Base-by-base conservation (phyloP, 2,888 invertebrate species). In the Chironomus riparius region DNA sequence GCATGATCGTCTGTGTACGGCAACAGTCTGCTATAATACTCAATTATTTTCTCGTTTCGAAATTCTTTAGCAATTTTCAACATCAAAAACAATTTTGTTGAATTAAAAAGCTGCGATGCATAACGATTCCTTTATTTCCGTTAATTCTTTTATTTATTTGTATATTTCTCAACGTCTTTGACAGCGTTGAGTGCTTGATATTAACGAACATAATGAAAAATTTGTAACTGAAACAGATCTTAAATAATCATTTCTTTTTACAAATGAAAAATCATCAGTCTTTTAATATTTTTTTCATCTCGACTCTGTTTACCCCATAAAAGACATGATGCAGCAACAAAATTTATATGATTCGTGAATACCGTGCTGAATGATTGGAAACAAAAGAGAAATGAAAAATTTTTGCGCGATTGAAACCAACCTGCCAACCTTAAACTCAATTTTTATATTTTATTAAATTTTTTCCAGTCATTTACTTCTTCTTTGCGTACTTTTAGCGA, bases 101-200 rank as follows among this genome's bases (percentile, higher is more conserved):
- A 56, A 15, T 18, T 7, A 56, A 56, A 56, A 70, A 3, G 4
- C 70, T 22, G 12, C 72, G n/a, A 72, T 62, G 62, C 72, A 72
- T 72, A 56, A 72, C 72, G 72, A 72, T 72, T 72, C 72, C 56
- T 62, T 56, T 18, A 38, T 72, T 72, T 72, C 72, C 72, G 72
- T 72, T 72, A 72, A 72, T 61, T 15, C 21, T 69, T 48, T 28
- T 28, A 28, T 28, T 28, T 28, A 38, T 38, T 38, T 38, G 7
- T 38, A 2, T 10, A 38, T 38, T 38, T 38, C 38, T 10, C 38
- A 38, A 38, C 38, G 7, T 38, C 38, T 38, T 38, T 38, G 38
- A 38, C 38, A 38, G 38, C 10, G 38, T 10, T 38, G 38, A 38
- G 38, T 38, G 38, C 38, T 56, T 56, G 56, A 18, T 6, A 18